phyloP scores from a whole-genome alignment of 2,113 vertebrate genomes.

The Phylloscopus trochilus region DNA sequence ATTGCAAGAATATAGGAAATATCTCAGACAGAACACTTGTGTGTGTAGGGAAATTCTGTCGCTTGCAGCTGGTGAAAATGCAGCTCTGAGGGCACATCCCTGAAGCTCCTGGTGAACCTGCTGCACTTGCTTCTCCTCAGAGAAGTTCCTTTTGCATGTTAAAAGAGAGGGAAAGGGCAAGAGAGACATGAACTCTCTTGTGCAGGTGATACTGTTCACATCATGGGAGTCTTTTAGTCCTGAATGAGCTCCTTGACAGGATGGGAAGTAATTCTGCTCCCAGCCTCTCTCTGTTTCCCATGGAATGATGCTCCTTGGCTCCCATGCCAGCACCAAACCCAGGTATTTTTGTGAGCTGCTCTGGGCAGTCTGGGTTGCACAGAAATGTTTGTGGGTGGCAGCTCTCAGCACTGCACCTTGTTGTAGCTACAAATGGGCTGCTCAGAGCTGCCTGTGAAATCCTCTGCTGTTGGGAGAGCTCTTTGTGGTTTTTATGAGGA shows the following conservation, averaged over 20 bases:
- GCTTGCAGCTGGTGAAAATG: neutral
- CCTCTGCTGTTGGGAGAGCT: neutral
- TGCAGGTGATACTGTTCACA: neutral
- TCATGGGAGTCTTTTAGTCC: neutral
- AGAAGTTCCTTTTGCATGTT: neutral
- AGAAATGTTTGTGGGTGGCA: neutral
- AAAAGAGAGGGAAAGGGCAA: neutral
- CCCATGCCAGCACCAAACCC: neutral
- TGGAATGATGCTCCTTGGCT: neutral
- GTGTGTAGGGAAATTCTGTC: neutral
- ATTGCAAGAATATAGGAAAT: neutral
- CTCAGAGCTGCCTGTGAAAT: neutral
- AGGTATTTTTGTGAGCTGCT: neutral
- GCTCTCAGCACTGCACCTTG: accelerated
- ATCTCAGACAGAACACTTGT: neutral
- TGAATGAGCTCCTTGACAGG: neutral
- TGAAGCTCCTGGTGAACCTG: neutral
- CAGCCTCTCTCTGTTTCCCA: accelerated
- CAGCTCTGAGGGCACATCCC: neutral
- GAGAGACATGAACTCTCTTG: neutral
- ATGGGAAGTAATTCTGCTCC: neutral
- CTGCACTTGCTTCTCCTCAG: neutral
- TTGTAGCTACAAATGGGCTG: neutral
- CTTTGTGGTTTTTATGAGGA: neutral
- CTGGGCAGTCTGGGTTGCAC: neutral